Evolutionary conservation across 2,888 invertebrate species (phyloP), one percentile per base, ranked within the genome.

Genomic region (Corbicula japonica): DNA sequence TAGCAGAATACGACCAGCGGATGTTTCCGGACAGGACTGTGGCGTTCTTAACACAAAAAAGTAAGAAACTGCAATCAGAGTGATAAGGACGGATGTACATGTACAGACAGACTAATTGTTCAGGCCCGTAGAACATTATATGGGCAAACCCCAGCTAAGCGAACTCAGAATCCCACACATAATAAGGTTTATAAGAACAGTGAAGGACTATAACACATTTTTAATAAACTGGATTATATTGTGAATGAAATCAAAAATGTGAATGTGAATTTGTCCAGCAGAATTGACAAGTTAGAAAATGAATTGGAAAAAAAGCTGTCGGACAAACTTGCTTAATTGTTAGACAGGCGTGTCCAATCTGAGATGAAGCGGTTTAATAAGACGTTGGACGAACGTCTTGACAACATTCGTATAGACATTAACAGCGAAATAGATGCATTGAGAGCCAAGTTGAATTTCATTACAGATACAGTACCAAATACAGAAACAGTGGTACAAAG

Each of bases 251-350:
- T 52, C 1, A 66, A 54, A 34, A 26, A 0, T 26, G 66, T 66
- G 8, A 52, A 54, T n/a, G 54, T 15, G 1, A 52, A 35, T 26
- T 1, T 66, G 35, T 21, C 66, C 1, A 54, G 35, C 0, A 52
- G 66, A 35, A 66, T 66, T 6, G 54, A 66, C 28, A 15, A 21
- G 1, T 34, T 66, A 2, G 66, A 66, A 35, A 28, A 5, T 1
- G 66, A 66, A 2, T 38, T 66, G 1, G 66, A 52, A 26, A 52
- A 38, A 2, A 66, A 52, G 28, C 12, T 66, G n/a, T n/a, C 38
- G 1, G 10, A 41, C 12, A 61, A 61, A 41, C 26, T 61, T 1
- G 21, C 34, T n/a, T 26, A 35, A 23, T 8, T 8, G 12, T 26
- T 52, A 23, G 52, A 66, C 26, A 66, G 38, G 18, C 21, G 54